phyloP scores from a whole-genome alignment of 2,113 vertebrate species.

The Gymnogyps californianus region DNA sequence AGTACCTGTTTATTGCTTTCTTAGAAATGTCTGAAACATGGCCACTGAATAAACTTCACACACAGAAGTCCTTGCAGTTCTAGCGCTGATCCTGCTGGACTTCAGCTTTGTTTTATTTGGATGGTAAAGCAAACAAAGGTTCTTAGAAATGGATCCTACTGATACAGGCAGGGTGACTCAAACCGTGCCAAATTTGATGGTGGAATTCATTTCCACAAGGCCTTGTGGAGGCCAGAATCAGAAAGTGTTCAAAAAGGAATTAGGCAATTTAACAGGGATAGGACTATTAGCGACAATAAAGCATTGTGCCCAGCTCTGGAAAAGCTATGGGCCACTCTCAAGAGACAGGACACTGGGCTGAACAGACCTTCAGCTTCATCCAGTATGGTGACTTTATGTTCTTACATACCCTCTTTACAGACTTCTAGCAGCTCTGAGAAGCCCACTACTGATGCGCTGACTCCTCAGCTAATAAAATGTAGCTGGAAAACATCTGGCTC shows the following conservation, averaged over 20 bases:
- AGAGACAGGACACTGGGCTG: neutral
- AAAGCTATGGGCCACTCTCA: neutral
- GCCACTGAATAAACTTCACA: neutral
- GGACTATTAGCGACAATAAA: neutral
- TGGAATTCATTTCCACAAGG: neutral
- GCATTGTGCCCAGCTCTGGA: neutral
- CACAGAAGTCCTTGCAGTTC: neutral
- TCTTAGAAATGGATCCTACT: neutral
- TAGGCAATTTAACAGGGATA: neutral
- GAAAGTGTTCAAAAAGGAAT: neutral
- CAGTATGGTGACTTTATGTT: neutral
- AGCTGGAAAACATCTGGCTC: neutral
- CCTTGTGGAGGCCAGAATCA: neutral
- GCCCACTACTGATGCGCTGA: neutral
- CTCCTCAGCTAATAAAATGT: neutral
- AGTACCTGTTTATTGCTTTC: neutral
- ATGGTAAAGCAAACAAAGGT: neutral
- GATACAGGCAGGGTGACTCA: neutral
- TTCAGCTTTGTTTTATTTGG: neutral
- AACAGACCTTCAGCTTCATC: neutral
- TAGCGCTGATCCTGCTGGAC: neutral
- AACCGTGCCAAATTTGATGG: neutral
- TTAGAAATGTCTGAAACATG: neutral
- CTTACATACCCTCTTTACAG: neutral
- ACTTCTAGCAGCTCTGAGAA: neutral